These are phyloP conservation scores for Enteromius anoplus DNA, from an alignment of 2,797 vertebrate species.

Conservation along the genomic window DNA sequence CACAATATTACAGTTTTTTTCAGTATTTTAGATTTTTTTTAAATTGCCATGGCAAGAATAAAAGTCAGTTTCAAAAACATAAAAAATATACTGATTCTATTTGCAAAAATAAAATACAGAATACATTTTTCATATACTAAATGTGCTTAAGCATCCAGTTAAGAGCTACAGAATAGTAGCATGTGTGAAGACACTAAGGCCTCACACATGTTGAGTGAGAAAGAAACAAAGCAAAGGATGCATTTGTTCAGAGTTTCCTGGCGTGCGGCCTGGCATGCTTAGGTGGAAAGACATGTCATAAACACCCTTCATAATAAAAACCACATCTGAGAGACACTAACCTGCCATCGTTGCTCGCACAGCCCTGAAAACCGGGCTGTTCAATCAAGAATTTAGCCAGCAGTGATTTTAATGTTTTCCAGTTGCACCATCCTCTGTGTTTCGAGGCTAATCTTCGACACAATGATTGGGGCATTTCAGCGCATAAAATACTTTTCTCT, in stretches of 20 bases:
- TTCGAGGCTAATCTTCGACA: constrained; percentile 37
- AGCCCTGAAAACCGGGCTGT: background rate
- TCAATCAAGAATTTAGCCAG: constrained; percentile 7
- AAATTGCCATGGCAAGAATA: background rate
- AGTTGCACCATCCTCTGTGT: constrained; percentile 28
- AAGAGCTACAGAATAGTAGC: background rate
- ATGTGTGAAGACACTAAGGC: background rate
- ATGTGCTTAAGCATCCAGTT: constrained; percentile 8
- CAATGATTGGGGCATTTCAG: constrained; percentile 36
- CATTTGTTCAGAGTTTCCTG: constrained; percentile 72
- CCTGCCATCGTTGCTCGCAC: constrained; percentile 1
- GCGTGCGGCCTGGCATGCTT: constrained; percentile 65
- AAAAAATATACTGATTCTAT: too few species aligned
- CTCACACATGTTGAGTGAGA: background rate
- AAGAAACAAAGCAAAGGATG: constrained; percentile 30
- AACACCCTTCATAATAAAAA: constrained; percentile 68
- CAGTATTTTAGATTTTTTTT: background rate
- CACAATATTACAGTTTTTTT: background rate
- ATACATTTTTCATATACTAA: background rate
- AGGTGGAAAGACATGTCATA: constrained; percentile 71
- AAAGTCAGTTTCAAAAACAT: background rate
- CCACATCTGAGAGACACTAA: constrained; percentile 34
- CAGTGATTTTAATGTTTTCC: constrained; percentile 28
- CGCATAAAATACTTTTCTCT: constrained; percentile 27
- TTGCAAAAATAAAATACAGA: background rate